Conservation (phyloP, 2,797 vertebrate species). For the Pseudochirops corinnae region DNA sequence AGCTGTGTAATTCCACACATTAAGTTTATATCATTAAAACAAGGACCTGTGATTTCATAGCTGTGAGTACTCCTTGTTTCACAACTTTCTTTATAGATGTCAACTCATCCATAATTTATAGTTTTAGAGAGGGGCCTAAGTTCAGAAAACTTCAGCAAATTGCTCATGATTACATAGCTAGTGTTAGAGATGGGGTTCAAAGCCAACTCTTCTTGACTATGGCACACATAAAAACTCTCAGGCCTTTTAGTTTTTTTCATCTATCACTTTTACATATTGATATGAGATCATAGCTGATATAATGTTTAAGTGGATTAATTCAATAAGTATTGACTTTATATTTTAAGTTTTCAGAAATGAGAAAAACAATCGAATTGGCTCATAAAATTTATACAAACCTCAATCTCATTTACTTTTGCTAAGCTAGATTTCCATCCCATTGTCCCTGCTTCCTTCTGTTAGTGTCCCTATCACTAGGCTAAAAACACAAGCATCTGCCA, state of each 20-base stretch:
- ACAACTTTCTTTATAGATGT: background rate
- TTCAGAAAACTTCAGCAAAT: background rate
- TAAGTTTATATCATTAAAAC: background rate
- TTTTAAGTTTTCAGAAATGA: conserved; percentile 37
- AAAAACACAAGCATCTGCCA: conserved; percentile 3
- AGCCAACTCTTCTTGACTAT: background rate
- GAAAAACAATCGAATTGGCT: conserved; percentile 39
- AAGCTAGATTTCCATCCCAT: conserved; percentile 1
- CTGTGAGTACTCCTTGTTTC: background rate
- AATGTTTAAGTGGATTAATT: background rate
- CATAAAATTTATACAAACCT: background rate
- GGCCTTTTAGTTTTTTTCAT: background rate
- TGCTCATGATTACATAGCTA: background rate
- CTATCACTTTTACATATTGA: background rate
- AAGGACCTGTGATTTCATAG: background rate
- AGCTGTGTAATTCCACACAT: background rate
- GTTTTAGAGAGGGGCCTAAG: background rate
- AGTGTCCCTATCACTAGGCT: background rate
- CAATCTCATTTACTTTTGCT: conserved; percentile 21
- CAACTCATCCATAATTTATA: background rate
- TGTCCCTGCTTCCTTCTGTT: background rate
- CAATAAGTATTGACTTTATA: conserved; percentile 11
- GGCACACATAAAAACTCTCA: background rate
- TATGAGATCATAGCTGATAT: background rate
- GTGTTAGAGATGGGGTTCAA: background rate